Evolutionary conservation across 2,797 vertebrate species (phyloP), one percentile per base, ranked within the genome.

Genomic region (Choloepus didactylus): DNA sequence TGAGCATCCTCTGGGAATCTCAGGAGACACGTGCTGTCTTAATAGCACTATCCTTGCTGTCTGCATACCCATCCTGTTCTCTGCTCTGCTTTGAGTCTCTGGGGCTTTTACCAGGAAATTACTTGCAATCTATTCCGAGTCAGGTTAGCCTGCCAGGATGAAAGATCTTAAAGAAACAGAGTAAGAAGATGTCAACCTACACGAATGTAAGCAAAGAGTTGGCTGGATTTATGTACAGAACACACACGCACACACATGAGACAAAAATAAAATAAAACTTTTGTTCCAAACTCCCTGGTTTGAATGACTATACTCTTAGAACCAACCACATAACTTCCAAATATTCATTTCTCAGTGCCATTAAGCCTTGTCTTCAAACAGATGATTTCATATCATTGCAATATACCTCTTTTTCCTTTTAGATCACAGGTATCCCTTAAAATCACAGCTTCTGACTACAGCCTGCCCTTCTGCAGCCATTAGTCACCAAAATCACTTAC

Each of bases 151-250:
- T 90, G 27, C 49, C 73, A 85, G 56, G 56, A 59, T 9, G 31
- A 70, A 87, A 91, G 59, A 44, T 56, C 85, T 90, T 90, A 90
- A 96, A 85, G 67, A 92, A 73, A 67, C 62, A 70, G 73, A 64
- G 23, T 64, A 67, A 77, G 29, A 76, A 92, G 54, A 76, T 66
- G 54, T 5, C 29, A 44, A 62, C 25, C 27, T 59, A 44, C 44
- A 41, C 5, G 44, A 87, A 92, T 27, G 64, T 38, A 51, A 94
- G 21, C 72, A 93, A 79, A 88, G n/a, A 19, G 46, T 56, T 67
- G 23, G 10, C n/a, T 69, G 51, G 11, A 69, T 86, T 82, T 66
- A 5, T 92, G 6, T 60, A 16, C 11, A 72, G 87, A 35, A 18
- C 6, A 16, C 27, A 46, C 41, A 21, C 66, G 23, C 15, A 70